These are phyloP conservation scores for Garrulus glandarius DNA, from an alignment of 2,797 vertebrate species.

Conservation along the genomic window DNA sequence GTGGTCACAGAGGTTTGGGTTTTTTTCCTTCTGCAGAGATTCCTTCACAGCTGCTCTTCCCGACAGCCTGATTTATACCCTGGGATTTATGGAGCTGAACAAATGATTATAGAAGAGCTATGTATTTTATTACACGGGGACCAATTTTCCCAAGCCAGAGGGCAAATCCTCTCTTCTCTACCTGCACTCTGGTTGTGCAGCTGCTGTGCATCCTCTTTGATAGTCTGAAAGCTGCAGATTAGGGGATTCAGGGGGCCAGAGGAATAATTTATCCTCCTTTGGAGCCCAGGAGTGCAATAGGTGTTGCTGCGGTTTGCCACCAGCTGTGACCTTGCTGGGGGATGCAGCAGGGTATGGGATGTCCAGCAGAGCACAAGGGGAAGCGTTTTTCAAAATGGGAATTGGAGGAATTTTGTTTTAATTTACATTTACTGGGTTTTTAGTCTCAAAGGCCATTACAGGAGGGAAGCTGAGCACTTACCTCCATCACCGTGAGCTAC, in stretches of 20 bases:
- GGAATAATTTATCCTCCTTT: background rate
- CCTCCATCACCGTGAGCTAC: background rate
- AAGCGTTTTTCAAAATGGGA: background rate
- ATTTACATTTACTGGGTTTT: background rate
- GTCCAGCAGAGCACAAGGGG: background rate
- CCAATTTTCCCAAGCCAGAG: background rate
- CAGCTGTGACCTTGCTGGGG: background rate
- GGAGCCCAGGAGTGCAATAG: background rate
- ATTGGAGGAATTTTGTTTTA: background rate
- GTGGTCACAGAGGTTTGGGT: background rate
- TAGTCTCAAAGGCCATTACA: background rate
- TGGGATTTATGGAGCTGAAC: slow-evolving; percentile 6
- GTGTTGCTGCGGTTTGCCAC: background rate
- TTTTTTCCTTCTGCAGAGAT: background rate
- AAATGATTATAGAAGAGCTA: background rate
- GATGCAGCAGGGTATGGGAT: background rate
- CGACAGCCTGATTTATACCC: background rate
- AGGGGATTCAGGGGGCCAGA: background rate
- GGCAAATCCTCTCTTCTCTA: background rate
- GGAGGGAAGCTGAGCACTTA: background rate
- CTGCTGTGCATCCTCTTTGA: background rate
- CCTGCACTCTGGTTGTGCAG: background rate
- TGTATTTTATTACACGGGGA: background rate
- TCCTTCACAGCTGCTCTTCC: background rate
- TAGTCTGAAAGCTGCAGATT: background rate